Evolutionary conservation across 2,888 invertebrate species (phyloP).

Genomic region (Tetropium fuscum): DNA sequence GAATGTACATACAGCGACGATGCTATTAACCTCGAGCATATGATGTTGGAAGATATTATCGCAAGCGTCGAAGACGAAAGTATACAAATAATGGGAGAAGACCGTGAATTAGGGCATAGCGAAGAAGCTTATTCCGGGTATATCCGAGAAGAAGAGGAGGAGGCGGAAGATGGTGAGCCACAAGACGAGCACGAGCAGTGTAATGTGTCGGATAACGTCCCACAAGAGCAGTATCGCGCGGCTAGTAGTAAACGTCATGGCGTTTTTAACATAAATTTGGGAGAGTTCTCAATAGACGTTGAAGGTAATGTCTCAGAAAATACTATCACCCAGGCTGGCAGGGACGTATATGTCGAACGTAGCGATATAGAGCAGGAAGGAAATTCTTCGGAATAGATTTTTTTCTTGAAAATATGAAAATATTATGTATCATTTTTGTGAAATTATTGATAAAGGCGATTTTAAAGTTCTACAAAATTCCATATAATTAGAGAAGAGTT

Average conservation of each 20-base stretch:
- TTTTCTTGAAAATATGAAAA: background rate
- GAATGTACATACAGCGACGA: slow-evolving; percentile 34
- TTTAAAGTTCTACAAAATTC: no score
- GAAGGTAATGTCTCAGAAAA: slow-evolving; percentile 4
- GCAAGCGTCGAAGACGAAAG: slow-evolving; percentile 31
- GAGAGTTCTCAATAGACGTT: slow-evolving; percentile 28
- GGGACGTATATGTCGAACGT: background rate
- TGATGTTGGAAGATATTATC: slow-evolving; percentile 40
- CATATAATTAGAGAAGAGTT: no score
- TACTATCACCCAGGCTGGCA: background rate
- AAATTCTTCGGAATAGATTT: no score
- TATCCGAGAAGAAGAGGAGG: slow-evolving; percentile 3
- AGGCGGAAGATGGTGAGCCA: background rate
- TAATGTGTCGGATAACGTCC: background rate
- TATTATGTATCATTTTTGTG: background rate
- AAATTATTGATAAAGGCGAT: no score
- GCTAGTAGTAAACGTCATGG: slow-evolving; percentile 16
- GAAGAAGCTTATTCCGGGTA: slow-evolving; percentile 1
- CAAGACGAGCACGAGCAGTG: background rate
- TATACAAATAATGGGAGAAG: slow-evolving; percentile 31
- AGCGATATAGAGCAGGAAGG: no score
- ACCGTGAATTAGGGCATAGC: slow-evolving; percentile 10
- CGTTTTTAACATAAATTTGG: slow-evolving; percentile 30
- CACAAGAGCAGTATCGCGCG: background rate
- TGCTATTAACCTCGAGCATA: slow-evolving; percentile 27